These are phyloP conservation scores for Ormyrus thymus DNA, from an alignment of 2,888 invertebrate genomes.

Conservation along the genomic window DNA sequence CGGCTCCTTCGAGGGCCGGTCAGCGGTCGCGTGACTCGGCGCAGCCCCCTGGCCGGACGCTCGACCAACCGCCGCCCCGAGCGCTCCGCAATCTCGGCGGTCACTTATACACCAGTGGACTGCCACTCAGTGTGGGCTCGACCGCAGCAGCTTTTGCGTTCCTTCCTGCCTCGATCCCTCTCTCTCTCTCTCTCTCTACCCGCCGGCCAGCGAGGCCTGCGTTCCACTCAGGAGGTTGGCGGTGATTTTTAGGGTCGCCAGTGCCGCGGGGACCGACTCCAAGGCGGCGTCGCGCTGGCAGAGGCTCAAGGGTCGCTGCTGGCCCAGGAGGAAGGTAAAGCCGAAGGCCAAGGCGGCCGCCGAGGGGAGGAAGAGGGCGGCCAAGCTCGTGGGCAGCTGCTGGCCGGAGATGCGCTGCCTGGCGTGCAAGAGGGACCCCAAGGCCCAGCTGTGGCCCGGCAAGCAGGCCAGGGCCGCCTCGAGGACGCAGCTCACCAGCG, in stretches of 20 bases:
- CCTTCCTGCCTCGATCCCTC: too few species aligned
- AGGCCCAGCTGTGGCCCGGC: slow-evolving; percentile 66
- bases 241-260: too few species aligned
- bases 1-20: not conserved
- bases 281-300: not conserved
- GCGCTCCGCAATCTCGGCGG: slow-evolving; percentile 67
- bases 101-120: slow-evolving; percentile 7
- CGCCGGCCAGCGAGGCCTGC: too few species aligned
- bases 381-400: slow-evolving; percentile 55
- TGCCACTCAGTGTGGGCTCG: not conserved
- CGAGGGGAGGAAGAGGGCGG: not conserved
- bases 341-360: too few species aligned
- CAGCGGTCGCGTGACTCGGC: slow-evolving; percentile 24
- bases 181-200: too few species aligned
- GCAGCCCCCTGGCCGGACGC: slow-evolving; percentile 58
- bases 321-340: not conserved
- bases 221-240: too few species aligned
- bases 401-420: slow-evolving; percentile 69
- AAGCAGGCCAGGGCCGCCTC: slow-evolving; percentile 56
- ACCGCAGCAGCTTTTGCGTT: not conserved
- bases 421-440: slow-evolving; percentile 68
- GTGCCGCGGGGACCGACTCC: too few species aligned
- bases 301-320: not conserved
- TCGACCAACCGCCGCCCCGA: slow-evolving; percentile 69
- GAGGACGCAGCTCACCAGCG: slow-evolving; percentile 51